phyloP scores from a whole-genome alignment of 2,113 vertebrate genomes.

The Gymnogyps californianus region DNA sequence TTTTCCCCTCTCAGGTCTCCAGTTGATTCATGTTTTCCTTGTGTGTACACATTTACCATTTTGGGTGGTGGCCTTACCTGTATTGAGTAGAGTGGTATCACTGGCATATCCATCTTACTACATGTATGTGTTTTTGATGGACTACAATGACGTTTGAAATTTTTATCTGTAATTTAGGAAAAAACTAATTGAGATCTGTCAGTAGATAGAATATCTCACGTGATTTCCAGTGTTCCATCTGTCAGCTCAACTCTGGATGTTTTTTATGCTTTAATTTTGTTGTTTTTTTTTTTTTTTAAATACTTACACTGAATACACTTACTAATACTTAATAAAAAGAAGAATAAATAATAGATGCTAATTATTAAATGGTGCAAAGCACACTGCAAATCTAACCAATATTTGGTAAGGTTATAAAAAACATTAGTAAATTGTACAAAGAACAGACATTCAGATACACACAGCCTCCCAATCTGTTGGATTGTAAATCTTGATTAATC shows the following conservation, averaged over 20 bases:
- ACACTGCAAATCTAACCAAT: neutral
- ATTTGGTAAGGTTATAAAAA: neutral
- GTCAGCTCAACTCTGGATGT: neutral
- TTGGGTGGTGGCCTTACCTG: neutral
- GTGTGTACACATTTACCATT: neutral
- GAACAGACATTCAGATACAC: neutral
- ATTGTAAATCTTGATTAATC: neutral
- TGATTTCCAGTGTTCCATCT: neutral
- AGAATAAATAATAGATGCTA: neutral
- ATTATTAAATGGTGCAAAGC: neutral
- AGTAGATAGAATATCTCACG: neutral
- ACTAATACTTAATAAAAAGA: neutral
- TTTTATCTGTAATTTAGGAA: neutral
- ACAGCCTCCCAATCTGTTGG: neutral
- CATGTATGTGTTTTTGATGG: neutral
- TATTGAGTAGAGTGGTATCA: neutral
- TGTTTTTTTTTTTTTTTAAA: neutral
- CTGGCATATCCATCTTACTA: neutral
- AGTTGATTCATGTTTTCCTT: neutral
- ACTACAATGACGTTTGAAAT: neutral
- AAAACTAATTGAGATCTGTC: neutral
- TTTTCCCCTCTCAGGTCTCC: neutral
- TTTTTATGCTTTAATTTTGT: neutral
- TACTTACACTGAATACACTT: neutral
- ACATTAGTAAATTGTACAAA: neutral